Percentiles rank a stretch among this genome's conserved stretches.
phyloP scores from a whole-genome alignment of 2,113 vertebrate species.

The Irena cyanogastra region DNA sequence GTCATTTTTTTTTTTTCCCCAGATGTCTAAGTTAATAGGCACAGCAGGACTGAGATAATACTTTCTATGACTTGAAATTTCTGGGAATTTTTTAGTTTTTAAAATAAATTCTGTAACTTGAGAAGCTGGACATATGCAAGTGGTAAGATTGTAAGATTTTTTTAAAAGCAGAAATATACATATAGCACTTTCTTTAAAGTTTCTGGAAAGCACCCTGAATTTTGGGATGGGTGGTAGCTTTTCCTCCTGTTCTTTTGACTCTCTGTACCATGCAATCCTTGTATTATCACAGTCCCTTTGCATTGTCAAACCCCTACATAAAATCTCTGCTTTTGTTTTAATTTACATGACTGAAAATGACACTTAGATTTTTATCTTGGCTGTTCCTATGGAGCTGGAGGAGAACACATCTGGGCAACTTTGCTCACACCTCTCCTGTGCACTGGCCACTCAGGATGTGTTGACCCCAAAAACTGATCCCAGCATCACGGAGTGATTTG shows the following conservation, averaged over 20 bases:
- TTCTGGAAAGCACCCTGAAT: background rate
- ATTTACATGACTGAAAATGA: background rate
- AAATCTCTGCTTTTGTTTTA: background rate
- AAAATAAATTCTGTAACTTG: background rate
- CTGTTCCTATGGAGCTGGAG: background rate
- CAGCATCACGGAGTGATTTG: background rate
- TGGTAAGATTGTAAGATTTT: background rate
- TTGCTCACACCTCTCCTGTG: background rate
- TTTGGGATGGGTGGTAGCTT: background rate
- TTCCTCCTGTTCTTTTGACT: background rate
- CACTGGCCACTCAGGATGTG: background rate
- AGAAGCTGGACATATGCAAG: background rate
- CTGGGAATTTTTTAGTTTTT: background rate
- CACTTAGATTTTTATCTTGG: background rate
- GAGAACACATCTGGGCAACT: background rate
- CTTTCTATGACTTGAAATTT: background rate
- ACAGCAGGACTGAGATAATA: background rate
- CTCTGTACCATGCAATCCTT: background rate
- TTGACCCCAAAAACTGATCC: background rate
- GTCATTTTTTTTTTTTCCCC: background rate
- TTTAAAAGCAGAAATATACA: background rate
- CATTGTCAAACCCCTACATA: background rate
- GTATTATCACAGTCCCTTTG: background rate
- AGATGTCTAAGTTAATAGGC: background rate
- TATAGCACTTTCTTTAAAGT: background rate